Base-by-base conservation (phyloP, 1,140 invertebrate genomes). In the Trichonephila clavipes region DNA sequence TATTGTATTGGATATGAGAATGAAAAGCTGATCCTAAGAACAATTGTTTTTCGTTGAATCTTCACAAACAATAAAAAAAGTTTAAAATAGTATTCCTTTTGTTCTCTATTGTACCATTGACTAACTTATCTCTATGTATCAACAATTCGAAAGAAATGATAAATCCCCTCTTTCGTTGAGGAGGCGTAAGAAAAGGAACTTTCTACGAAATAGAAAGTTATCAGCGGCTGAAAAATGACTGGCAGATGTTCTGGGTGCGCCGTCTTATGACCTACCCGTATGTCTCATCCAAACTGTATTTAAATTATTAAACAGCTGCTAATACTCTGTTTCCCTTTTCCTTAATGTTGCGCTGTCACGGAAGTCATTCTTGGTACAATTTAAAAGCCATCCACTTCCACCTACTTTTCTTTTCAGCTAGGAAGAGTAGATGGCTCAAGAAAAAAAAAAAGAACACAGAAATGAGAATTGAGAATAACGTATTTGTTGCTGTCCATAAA, bases 231-330 rank as follows among this genome's bases (percentile, higher is more conserved):
- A 58, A 24, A 51, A 83, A 83, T 77, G 72, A 28, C 14, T 28
- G 28, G 72, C 72, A 77, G 82, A 83, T 83, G 44, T 83, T 83
- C 19, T 18, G 82, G 82, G 72, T 77, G 72, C 72, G 72, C 72
- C 72, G 18, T 34, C 72, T 40, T 40, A 77, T 34, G 8, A 40
- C 28, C 16, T 44, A 1, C 19, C 82, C 82, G 24, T 8, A 51
- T 28, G 82, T 83, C 51, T 83, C 82, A 83, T 83, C 82, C 58
- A 83, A 83, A 83, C 82, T 83, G 82, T 83, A 83, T 83, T 83
- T 83, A 83, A 83, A 83, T 83, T 83, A 83, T 83, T 83, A 83
- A 83, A 59, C 51, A 59, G 51, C 82, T 59, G 82, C 44, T 83
- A 83, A 83, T 83, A 83, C 34, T 77, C 81, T 83, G 82, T 83